Percentiles rank a stretch among this genome's conserved stretches.
Conservation (phyloP, 2,888 invertebrate species). For the Trichogramma evanescens region DNA sequence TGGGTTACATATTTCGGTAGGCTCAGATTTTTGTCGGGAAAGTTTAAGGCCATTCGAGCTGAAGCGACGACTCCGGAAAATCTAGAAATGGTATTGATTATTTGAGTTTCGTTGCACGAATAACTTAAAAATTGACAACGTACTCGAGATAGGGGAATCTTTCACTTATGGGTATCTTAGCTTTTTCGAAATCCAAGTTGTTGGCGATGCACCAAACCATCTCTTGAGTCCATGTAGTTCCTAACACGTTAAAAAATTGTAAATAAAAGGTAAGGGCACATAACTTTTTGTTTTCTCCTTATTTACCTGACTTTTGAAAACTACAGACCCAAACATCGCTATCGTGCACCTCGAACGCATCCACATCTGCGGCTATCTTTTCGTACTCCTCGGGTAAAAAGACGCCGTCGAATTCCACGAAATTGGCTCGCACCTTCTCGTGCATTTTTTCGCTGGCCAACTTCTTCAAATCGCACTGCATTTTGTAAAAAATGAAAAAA, state of each 20-base stretch:
- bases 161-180: not conserved
- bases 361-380: slow-evolving; percentile 43
- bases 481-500: not conserved
- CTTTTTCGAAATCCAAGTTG: slow-evolving; percentile 4
- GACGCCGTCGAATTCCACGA: slow-evolving; percentile 38
- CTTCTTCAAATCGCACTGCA: slow-evolving; percentile 18
- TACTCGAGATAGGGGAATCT: slow-evolving; percentile 11
- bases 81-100: not conserved
- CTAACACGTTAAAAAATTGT: not conserved
- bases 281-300: not conserved
- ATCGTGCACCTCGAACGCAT: slow-evolving; percentile 47
- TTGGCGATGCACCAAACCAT: slow-evolving; percentile 14
- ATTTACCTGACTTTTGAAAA: slow-evolving; percentile 53
- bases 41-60: not conserved
- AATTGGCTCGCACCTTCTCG: slow-evolving; percentile 37
- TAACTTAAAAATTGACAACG: not conserved
- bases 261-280: not conserved
- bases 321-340: slow-evolving; percentile 53
- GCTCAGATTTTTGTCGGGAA: not conserved
- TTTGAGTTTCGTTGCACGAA: too few species aligned
- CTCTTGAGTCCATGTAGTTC: slow-evolving; percentile 16
- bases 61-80: not conserved
- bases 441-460: slow-evolving; percentile 30
- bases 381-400: slow-evolving; percentile 46
- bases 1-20: slow-evolving; percentile 20